Evolutionary conservation across 2,888 invertebrate species (phyloP).

Genomic region (Hyppa rectilinea): DNA sequence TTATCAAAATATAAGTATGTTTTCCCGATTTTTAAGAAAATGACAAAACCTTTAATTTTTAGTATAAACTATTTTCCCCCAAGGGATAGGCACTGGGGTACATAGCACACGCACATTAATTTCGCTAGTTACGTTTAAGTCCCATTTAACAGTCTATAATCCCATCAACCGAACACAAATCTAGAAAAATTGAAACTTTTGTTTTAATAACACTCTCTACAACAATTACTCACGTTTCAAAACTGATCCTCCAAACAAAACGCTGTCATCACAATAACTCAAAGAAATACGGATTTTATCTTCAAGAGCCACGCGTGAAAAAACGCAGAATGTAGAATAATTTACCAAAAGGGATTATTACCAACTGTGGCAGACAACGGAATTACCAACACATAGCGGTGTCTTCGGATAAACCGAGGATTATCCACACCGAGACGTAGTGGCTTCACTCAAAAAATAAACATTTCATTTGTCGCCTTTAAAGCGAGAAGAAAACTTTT

Average conservation of each 20-base stretch:
- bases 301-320: constrained; percentile 33
- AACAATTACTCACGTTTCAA: not conserved
- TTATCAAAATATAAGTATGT: not conserved
- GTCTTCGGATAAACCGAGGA: constrained; percentile 32
- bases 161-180: not conserved
- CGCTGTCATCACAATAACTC: constrained; percentile 18
- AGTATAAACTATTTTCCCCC: too few species aligned
- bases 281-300: constrained; percentile 36
- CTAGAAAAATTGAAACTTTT: not conserved
- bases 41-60: too few species aligned
- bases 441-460: constrained; percentile 49
- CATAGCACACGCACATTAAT: not conserved
- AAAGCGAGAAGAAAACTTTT: constrained; percentile 19
- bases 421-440: constrained; percentile 24
- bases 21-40: not conserved
- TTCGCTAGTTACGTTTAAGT: not conserved
- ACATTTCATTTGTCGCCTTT: constrained; percentile 9
- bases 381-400: constrained; percentile 37
- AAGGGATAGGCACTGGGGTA: not conserved
- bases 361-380: constrained; percentile 6
- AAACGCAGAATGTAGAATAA: constrained; percentile 24
- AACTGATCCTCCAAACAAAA: constrained; percentile 22
- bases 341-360: constrained; percentile 26
- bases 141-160: not conserved
- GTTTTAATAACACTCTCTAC: not conserved